A percentile compares a stretch with the other conserved stretches of the same genome.
Evolutionary conservation across 2,113 vertebrate genomes (phyloP).

Genomic region (Petaurus breviceps): DNA sequence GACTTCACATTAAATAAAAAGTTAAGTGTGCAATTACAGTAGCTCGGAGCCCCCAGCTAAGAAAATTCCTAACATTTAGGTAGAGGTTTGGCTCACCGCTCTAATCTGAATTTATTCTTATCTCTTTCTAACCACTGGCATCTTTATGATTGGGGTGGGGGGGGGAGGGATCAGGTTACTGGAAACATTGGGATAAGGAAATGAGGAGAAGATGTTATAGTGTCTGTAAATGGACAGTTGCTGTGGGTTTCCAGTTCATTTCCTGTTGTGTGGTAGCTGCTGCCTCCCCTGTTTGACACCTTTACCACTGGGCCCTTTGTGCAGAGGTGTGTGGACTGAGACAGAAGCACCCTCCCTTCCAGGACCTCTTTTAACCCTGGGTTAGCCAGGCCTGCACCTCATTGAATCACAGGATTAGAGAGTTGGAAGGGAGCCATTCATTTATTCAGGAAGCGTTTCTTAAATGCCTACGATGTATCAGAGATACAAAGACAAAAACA

Average conservation of each 20-base stretch:
- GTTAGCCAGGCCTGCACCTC: neutral
- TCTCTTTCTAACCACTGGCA: neutral
- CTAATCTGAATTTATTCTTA: neutral
- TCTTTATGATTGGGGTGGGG: neutral
- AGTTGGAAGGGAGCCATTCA: neutral
- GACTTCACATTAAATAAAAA: neutral
- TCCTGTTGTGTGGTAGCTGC: neutral
- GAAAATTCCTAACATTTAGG: neutral
- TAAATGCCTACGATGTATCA: neutral
- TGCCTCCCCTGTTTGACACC: neutral
- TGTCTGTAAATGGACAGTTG: neutral
- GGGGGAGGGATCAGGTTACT: neutral
- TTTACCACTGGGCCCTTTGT: neutral
- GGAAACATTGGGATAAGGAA: neutral
- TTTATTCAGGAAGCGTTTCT: neutral
- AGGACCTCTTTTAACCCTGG: neutral
- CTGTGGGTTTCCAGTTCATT: neutral
- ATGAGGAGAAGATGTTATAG: neutral
- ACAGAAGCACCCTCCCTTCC: too few relatives aligned
- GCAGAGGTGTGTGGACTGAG: neutral
- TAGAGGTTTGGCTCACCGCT: neutral
- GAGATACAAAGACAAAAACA: neutral
- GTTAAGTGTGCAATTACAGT: neutral
- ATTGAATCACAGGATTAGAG: neutral
- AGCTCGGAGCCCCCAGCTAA: neutral